A percentile compares a stretch with the other conserved stretches of the same genome.
phyloP scores from a whole-genome alignment of 2,888 invertebrate genomes.

The Dilophus febrilis region DNA sequence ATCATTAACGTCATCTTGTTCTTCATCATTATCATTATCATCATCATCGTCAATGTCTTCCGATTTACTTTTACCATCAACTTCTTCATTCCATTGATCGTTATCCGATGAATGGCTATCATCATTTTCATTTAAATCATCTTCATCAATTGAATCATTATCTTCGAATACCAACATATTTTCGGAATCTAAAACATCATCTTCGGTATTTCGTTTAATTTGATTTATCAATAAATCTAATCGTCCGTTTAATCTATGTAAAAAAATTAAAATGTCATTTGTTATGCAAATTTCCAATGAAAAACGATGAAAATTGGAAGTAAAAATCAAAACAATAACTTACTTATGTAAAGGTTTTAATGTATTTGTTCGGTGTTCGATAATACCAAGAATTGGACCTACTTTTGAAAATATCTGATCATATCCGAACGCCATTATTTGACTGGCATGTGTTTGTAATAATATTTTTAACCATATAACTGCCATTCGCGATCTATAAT shows the following conservation, averaged over 20 bases:
- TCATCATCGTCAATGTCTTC: constrained; percentile 14
- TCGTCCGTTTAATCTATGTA: constrained; percentile 23
- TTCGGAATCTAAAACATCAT: constrained; percentile 20
- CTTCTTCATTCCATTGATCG: constrained; percentile 5
- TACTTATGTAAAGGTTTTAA: constrained; percentile 25
- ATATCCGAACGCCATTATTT: constrained; percentile 25
- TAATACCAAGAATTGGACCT: constrained; percentile 26
- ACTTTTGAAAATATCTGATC: constrained; percentile 24
- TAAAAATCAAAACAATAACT: constrained; percentile 15
- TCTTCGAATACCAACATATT: constrained; percentile 23
- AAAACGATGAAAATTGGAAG: constrained; percentile 7
- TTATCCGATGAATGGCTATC: constrained; percentile 4
- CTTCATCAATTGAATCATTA: constrained; percentile 6
- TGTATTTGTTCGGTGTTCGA: constrained; percentile 25
- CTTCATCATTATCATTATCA: constrained; percentile 10
- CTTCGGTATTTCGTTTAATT: constrained; percentile 22
- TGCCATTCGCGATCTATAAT: constrained; percentile 22
- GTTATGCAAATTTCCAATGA: constrained; percentile 8
- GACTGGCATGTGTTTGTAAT: constrained; percentile 24
- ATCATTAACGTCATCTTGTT: constrained; percentile 11
- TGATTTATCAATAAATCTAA: constrained; percentile 26
- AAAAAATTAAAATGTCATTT: constrained; percentile 5
- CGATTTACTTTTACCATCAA: background rate
- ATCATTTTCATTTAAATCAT: constrained; percentile 1
- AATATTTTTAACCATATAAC: constrained; percentile 23